Conservation (phyloP, 2,888 invertebrate genomes). For the Drosophila falleni region DNA sequence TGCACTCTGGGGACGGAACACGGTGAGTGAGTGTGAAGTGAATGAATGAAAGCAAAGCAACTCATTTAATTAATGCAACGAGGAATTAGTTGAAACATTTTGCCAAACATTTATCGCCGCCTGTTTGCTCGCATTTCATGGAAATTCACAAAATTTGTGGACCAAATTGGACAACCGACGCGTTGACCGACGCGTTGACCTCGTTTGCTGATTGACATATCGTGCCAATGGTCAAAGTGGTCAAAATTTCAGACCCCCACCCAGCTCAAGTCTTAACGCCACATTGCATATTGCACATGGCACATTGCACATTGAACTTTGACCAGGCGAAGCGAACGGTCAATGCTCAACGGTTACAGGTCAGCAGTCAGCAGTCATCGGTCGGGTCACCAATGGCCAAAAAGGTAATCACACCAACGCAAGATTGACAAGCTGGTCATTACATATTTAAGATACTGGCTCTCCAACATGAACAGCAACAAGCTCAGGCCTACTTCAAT, state of each 20-base stretch:
- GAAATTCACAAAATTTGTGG: constrained; percentile 22
- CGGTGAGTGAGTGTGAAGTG: constrained; percentile 5
- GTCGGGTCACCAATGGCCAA: constrained; percentile 19
- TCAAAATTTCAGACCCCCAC: constrained; percentile 5
- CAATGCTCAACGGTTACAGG: constrained; percentile 14
- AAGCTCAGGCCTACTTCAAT: constrained; percentile 2
- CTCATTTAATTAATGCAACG: constrained; percentile 61
- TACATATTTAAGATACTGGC: constrained; percentile 43
- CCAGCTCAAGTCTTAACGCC: not conserved
- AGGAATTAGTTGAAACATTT: constrained; percentile 49
- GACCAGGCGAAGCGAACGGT: constrained; percentile 20
- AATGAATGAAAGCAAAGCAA: constrained; percentile 16
- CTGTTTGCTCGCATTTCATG: constrained; percentile 25
- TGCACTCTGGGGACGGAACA: constrained; percentile 6
- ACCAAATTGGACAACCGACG: constrained; percentile 8
- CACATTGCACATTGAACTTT: constrained; percentile 48
- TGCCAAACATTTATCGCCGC: constrained; percentile 40
- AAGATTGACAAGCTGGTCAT: constrained; percentile 54
- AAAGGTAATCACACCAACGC: constrained; percentile 66
- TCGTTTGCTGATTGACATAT: constrained; percentile 53
- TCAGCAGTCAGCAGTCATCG: constrained; percentile 12
- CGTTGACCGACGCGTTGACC: constrained; percentile 1
- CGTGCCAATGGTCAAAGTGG: constrained; percentile 26
- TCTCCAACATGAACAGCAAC: not conserved
- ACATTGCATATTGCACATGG: constrained; percentile 33